phyloP scores from a whole-genome alignment of 2,113 vertebrate genomes.

The Psittacus erithacus region DNA sequence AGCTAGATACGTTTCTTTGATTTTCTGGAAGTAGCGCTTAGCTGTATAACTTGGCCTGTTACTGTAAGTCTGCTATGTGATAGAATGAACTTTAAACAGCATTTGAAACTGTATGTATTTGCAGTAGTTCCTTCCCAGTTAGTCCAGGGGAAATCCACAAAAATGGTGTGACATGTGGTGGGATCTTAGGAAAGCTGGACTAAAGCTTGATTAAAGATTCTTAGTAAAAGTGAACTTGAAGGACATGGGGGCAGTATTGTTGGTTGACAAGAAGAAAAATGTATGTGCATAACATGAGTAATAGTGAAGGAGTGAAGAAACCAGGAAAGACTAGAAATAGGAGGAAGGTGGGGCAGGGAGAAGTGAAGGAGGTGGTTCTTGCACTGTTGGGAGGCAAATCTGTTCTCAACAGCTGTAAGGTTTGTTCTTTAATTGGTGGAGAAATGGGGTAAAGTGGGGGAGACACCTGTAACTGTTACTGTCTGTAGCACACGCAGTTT shows the following conservation, averaged over 20 bases:
- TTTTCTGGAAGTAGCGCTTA: neutral
- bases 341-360: fast-evolving
- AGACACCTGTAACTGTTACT: neutral
- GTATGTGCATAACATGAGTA: neutral
- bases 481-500: fast-evolving
- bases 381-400: neutral
- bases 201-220: neutral
- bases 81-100: neutral
- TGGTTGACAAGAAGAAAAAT: neutral
- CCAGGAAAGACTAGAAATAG: neutral
- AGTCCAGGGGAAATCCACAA: neutral
- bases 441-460: neutral
- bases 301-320: neutral
- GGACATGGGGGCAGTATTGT: neutral
- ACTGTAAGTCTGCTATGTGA: neutral
- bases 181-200: neutral
- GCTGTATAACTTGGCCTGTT: neutral
- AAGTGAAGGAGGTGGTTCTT: neutral
- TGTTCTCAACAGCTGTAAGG: neutral
- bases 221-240: neutral
- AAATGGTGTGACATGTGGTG: neutral
- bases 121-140: neutral
- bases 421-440: neutral
- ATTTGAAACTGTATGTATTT: neutral
- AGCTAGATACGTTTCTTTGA: neutral